A percentile compares a stretch with the other conserved stretches of the same genome.
Evolutionary conservation across 2,888 invertebrate species (phyloP).

Genomic region (Emmelina monodactyla): DNA sequence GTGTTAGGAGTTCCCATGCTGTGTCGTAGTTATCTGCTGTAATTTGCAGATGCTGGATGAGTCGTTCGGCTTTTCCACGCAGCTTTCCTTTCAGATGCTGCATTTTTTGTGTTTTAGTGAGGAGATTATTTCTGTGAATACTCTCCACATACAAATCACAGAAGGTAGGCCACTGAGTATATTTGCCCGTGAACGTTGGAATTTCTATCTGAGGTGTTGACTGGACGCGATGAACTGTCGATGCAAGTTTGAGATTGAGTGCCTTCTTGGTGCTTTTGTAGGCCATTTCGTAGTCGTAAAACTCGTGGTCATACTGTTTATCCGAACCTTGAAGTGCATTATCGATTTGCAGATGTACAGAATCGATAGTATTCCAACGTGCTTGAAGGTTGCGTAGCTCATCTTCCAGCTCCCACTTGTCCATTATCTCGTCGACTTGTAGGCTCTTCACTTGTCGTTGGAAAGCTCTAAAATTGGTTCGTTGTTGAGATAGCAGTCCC

Average conservation of each 20-base stretch:
- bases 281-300: not conserved
- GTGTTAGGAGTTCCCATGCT: conserved; percentile 13
- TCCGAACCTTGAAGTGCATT: not conserved
- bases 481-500: conserved; percentile 4
- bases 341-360: conserved; percentile 6
- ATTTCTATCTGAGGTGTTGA: conserved; percentile 3
- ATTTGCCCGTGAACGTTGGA: conserved; percentile 6
- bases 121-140: conserved; percentile 8
- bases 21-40: conserved; percentile 15
- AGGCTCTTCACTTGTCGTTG: conserved; percentile 4
- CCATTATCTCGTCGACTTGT: conserved; percentile 6
- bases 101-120: conserved; percentile 13
- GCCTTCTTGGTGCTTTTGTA: conserved; percentile 2
- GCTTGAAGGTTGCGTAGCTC: conserved; percentile 5
- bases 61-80: conserved; percentile 12
- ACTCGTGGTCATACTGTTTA: not conserved
- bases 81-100: conserved; percentile 13
- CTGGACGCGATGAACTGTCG: not conserved
- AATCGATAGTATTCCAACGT: conserved; percentile 5
- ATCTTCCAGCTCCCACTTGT: conserved; percentile 14
- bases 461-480: conserved; percentile 10
- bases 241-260: conserved; percentile 2
- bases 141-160: conserved; percentile 5
- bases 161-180: conserved; percentile 12
- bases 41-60: conserved; percentile 14